Evolutionary conservation across 2,113 vertebrate genomes (phyloP), one percentile per base, ranked within the genome.

Genomic region (Brevimyrus niger): DNA sequence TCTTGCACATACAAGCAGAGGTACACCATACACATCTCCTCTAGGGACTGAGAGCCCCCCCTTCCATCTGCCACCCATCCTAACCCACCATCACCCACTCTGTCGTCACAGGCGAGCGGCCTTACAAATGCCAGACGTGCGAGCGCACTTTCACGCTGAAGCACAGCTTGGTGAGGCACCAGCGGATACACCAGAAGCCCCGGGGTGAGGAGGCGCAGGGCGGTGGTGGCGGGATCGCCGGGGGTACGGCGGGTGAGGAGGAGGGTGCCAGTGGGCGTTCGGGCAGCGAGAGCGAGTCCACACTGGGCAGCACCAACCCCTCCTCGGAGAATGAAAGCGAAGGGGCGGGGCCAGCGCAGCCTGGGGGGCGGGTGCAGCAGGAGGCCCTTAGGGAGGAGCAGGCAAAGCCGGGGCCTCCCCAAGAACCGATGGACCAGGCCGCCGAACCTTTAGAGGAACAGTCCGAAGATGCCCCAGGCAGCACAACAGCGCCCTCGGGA

Each of bases 61-160:
- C 61, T 27, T 65, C n/a, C 23, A 31, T 31, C 27, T 73, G 65
- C 15, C 17, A 6, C 31, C 35, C 35, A 8, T 80, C 4, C 35
- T 38, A 19, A 38, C 21, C 42, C 42, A 47, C 8, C 38, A 13
- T 58, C 53, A 44, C 48, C 19, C 3, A n/a, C 27, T 80, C 50
- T 61, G 61, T 53, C 3, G 0, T 47, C 42, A 3, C 84, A 97
- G 97, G 97, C 47, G 97, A 98, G 89, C 94, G 97, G 82, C 97
- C 97, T 0, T 98, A 97, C 94, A 97, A 96, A 89, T 97, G 97
- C 94, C 96, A 97, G 93, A 98, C 97, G 88, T 98, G 97, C 0
- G 97, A 97, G 89, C 95, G 97, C 89, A 98, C 97, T 92, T 98
- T 98, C 94, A 98, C 97, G 87, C 93, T 98, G 91, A 98, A 98